Conservation (phyloP, 2,113 vertebrate genomes). For the Calypte anna region DNA sequence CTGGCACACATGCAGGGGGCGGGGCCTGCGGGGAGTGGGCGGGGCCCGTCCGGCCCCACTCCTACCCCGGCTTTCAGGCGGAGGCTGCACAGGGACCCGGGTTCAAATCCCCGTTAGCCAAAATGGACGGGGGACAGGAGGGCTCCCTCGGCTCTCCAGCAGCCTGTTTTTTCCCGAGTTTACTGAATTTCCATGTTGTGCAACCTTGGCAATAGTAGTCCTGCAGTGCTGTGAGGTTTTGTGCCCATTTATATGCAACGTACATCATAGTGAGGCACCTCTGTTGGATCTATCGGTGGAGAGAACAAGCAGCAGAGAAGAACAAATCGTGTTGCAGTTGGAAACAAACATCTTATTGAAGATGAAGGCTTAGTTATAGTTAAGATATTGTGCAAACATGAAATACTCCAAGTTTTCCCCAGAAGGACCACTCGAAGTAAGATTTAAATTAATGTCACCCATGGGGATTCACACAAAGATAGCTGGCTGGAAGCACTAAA, state of each 20-base stretch:
- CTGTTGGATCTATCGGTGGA: too few species aligned
- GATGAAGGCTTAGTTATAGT: background rate
- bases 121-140: background rate
- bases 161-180: fast-evolving
- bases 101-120: background rate
- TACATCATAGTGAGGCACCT: fast-evolving
- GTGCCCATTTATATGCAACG: fast-evolving
- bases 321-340: background rate
- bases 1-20: background rate
- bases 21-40: background rate
- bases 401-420: background rate
- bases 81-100: background rate
- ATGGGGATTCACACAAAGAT: background rate
- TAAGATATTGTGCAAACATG: background rate
- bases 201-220: background rate
- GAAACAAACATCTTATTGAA: background rate
- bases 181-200: background rate
- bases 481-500: background rate
- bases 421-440: background rate
- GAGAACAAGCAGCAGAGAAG: background rate
- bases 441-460: background rate
- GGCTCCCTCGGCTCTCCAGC: fast-evolving
- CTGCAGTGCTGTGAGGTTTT: fast-evolving
- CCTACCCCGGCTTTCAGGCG: background rate
- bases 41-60: background rate